These are phyloP conservation scores for Dasypus novemcinctus DNA, from an alignment of 2,113 vertebrate species.

Conservation along the genomic window DNA sequence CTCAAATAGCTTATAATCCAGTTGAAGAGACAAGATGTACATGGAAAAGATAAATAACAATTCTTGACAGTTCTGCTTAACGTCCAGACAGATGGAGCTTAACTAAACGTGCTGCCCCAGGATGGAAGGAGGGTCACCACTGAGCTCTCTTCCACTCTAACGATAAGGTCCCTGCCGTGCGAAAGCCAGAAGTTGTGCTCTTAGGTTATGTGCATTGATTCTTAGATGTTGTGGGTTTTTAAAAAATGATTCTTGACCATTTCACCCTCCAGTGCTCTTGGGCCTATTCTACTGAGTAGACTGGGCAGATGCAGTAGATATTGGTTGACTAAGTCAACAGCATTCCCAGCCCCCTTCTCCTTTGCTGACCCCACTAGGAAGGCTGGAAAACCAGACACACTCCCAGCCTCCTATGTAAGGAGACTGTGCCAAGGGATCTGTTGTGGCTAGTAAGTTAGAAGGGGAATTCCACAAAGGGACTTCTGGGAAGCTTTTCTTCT, in stretches of 20 bases:
- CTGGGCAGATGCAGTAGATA: neutral
- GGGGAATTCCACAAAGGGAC: neutral
- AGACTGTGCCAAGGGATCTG: neutral
- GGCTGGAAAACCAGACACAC: neutral
- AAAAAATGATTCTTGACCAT: too few relatives aligned
- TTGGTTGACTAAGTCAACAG: neutral
- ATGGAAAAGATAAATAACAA: neutral
- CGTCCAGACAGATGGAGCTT: neutral
- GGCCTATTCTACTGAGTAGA: neutral
- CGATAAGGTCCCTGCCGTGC: neutral
- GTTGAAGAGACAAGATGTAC: slow-evolving; percentile 11
- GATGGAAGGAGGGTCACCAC: neutral
- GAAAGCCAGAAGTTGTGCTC: too few relatives aligned
- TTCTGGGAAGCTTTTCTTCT: neutral
- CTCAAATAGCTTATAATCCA: slow-evolving; percentile 27
- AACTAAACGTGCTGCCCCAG: rapidly evolving
- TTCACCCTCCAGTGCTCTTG: too few relatives aligned
- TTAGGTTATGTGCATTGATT: rapidly evolving
- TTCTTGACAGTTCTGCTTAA: neutral
- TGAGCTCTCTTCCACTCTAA: neutral
- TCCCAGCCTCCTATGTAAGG: neutral
- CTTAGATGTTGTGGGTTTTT: too few relatives aligned
- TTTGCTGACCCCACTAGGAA: neutral
- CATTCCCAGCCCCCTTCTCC: neutral
- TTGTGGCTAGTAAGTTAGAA: neutral